Percentiles rank a stretch among this genome's conserved stretches.
phyloP scores from a whole-genome alignment of 2,113 vertebrate genomes.

The Ibidorhyncha struthersii region DNA sequence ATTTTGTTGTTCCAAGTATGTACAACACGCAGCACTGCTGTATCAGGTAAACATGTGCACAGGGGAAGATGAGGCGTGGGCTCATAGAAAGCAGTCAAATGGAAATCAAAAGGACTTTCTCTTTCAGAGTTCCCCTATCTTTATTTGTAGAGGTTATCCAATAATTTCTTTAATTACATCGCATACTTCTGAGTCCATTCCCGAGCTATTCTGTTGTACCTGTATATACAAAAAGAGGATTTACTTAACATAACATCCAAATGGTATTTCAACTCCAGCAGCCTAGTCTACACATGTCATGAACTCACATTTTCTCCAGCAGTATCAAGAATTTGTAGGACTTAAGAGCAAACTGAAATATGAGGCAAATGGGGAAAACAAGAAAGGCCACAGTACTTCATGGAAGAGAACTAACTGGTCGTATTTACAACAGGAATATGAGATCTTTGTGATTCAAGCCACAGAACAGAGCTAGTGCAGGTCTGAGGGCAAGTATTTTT shows the following conservation, averaged over 20 bases:
- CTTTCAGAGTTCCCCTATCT: constrained; percentile 96
- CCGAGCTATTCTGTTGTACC: constrained; percentile 99
- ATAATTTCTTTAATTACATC: constrained; percentile 97
- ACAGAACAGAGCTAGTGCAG: background rate
- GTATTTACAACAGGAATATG: accelerated
- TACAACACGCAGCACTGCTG: constrained; percentile 86
- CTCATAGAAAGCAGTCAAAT: constrained; percentile 99
- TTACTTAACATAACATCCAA: constrained; percentile 12
- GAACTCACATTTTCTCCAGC: background rate
- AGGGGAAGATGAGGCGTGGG: constrained; percentile 87
- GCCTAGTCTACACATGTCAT: background rate
- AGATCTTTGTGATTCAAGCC: background rate
- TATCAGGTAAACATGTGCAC: constrained; percentile 85
- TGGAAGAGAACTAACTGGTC: background rate
- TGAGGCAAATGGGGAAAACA: background rate
- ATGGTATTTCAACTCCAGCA: background rate
- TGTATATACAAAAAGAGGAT: constrained; percentile 76
- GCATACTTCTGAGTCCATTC: constrained; percentile 99
- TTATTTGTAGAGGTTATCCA: constrained; percentile 94
- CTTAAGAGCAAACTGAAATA: background rate
- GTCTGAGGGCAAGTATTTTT: background rate
- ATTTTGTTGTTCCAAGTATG: constrained; percentile 86
- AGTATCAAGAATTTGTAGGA: background rate
- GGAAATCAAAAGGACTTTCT: constrained; percentile 97
- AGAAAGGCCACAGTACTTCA: background rate